Evolutionary conservation across 2,888 invertebrate species (phyloP), one percentile per base, ranked within the genome.

Genomic region (Eristalis arbustorum): DNA sequence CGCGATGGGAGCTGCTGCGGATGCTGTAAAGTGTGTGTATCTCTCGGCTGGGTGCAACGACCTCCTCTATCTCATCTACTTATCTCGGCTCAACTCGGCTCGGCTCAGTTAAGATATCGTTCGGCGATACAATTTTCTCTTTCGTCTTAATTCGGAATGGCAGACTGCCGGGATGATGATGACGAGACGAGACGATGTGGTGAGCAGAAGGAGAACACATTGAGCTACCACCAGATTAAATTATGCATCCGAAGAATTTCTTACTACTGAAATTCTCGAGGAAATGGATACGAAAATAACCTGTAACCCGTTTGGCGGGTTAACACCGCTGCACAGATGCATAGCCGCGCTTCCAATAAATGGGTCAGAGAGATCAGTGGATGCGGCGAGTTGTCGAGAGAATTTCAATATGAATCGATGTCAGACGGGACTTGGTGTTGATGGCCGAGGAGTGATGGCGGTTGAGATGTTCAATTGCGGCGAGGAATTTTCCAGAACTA

Each of bases 331-430:
- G 75, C 59, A 61, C 62, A n/a, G 31, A 62, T 31, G 31, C 31
- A 62, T 13, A 31, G n/a, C 2, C n/a, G 8, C 37, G 23, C 28
- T 42, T n/a, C n/a, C n/a, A n/a, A 56, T 40, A 75, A 67, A 40
- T 74, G 28, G 75, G 75, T 75, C 75, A 75, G 75, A 75, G 75
- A 75, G 67, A 75, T 75, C 75, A 67, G 61, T 59, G 14, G 59
- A 28, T 28, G 42, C 25, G 42, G 14, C 25, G 14, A 25, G 59
- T 59, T 49, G 8, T 18, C 10, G 49, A 49, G 49, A 18, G 49
- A 49, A 49, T 18, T 49, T 49, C 49, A 49, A 49, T 49, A 49
- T 31, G 4, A 18, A n/a, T 42, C 14, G 42, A 14, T 42, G 14
- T 0, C 14, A 42, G 5, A 14, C 5, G 42, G n/a, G n/a, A 49